These are phyloP conservation scores for Crepidodera aurea DNA, from an alignment of 2,888 invertebrate species.

Conservation along the genomic window DNA sequence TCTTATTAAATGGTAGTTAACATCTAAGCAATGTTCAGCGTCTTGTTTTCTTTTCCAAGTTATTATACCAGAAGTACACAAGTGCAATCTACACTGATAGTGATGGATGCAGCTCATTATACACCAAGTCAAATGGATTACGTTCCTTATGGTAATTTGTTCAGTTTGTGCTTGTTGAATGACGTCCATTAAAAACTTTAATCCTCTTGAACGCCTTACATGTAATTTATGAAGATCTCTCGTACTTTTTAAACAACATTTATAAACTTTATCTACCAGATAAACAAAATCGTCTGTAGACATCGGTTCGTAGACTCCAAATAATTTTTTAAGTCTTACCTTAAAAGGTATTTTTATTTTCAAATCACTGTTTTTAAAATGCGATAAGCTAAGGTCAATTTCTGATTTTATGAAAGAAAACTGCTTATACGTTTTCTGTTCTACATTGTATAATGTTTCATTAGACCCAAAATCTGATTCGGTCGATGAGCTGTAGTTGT, in stretches of 20 bases:
- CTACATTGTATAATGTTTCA: too few relatives aligned
- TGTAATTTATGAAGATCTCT: constrained; percentile 44
- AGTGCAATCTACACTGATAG: constrained; percentile 50
- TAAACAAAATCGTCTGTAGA: too few relatives aligned
- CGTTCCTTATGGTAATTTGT: constrained; percentile 38
- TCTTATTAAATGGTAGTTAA: constrained; percentile 46
- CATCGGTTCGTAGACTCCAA: too few relatives aligned
- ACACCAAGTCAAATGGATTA: constrained; percentile 53
- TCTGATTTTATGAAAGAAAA: too few relatives aligned
- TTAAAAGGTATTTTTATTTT: too few relatives aligned
- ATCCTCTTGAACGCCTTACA: constrained; percentile 35
- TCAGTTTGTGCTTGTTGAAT: constrained; percentile 37
- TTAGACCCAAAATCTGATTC: too few relatives aligned
- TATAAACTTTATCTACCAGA: constrained; percentile 18
- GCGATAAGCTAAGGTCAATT: too few relatives aligned
- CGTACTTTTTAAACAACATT: constrained; percentile 42
- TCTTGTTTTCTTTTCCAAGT: constrained; percentile 27
- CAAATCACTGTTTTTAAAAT: too few relatives aligned
- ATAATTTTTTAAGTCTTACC: too few relatives aligned
- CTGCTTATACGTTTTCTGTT: too few relatives aligned
- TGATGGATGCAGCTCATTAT: constrained; percentile 56
- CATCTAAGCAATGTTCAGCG: constrained; percentile 43
- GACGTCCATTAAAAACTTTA: constrained; percentile 41
- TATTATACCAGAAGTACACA: constrained; percentile 10
- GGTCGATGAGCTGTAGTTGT: too few relatives aligned